Base-by-base conservation (phyloP, 2,113 vertebrate genomes). In the Osmerus mordax region DNA sequence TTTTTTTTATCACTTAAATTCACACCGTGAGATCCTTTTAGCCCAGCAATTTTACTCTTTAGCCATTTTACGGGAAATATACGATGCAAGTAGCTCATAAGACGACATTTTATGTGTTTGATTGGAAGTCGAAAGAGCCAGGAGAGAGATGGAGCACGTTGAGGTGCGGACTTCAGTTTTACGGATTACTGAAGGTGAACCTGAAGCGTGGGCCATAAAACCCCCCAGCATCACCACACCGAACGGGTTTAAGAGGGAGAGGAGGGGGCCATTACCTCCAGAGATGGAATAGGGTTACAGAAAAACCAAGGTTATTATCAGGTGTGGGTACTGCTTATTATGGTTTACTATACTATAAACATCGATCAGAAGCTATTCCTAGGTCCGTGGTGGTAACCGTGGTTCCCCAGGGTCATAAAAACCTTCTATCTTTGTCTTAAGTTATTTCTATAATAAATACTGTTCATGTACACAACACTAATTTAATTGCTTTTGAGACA, bases 161-260 rank as follows among this genome's bases (percentile, higher is more conserved):
- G 76, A 77, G 75, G 54, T 70, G 82, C 63, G 74, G 78, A 79
- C 82, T 81, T 76, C 71, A 76, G 85, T 85, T 81, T 78, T 80
- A 84, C 68, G 81, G 75, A 76, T 86, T 80, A 85, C 52, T 87
- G 85, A 89, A 90, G 85, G 84, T 88, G 85, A 87, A 65, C 61
- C 62, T 74, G 87, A 86, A 83, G 53, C 68, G 67, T 74, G 76
- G 83, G 79, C 54, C 41, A 70, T 87, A 79, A 84, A 80, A 80
- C 9, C 41, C 41, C 5, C 41, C 2, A 47, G 41, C 9, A 47
- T 47, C 41, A 11, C 41, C 41, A 47, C 41, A 47, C 41, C 41
- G 0, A 47, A 7, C 9, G 41, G 41, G 41, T 47, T 47, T 47
- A 47, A 47, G 41, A 47, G 65, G 75, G 78, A 75, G 72, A 65